Evolutionary conservation across 2,797 vertebrate genomes (phyloP).

Genomic region (Amazona ochrocephala): DNA sequence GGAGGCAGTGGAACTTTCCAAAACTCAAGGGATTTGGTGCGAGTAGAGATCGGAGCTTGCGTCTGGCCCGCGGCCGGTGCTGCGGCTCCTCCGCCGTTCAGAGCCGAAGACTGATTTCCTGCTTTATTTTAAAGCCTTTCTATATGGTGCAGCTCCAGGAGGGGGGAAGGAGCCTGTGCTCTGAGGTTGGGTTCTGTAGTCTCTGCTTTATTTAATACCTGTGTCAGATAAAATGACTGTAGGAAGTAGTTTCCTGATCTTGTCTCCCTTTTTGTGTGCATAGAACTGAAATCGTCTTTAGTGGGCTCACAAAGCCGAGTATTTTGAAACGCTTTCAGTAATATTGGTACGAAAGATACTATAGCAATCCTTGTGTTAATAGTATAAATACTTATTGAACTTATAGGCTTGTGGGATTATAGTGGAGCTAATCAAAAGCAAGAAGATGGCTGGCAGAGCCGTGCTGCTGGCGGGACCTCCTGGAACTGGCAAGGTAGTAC

Average conservation of each 20-base stretch:
- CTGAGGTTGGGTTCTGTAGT: not conserved
- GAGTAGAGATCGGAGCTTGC: fast-evolving
- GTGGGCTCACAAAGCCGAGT: fast-evolving
- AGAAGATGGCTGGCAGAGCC: slow-evolving; percentile 98
- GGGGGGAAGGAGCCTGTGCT: not conserved
- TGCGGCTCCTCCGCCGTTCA: not conserved
- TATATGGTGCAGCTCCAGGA: not conserved
- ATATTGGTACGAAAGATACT: not conserved
- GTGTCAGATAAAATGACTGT: not conserved
- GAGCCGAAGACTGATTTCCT: not conserved
- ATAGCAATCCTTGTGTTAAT: not conserved
- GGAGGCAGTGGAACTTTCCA: fast-evolving
- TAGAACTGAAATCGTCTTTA: not conserved
- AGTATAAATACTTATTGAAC: not conserved
- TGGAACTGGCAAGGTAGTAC: slow-evolving; percentile 94
- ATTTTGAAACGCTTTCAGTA: not conserved
- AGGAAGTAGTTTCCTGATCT: not conserved
- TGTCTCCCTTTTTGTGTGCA: fast-evolving
- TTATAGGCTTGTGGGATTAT: slow-evolving; percentile 94
- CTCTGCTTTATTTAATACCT: not conserved
- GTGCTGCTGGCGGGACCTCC: slow-evolving; percentile 94
- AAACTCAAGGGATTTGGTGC: not conserved
- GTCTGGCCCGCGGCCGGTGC: not conserved
- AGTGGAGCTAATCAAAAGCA: slow-evolving; percentile 95
- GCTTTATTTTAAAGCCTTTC: not conserved